A percentile compares a stretch with the other conserved stretches of the same genome.
Conservation (phyloP, 2,113 vertebrate genomes). For the Rhea pennata region DNA sequence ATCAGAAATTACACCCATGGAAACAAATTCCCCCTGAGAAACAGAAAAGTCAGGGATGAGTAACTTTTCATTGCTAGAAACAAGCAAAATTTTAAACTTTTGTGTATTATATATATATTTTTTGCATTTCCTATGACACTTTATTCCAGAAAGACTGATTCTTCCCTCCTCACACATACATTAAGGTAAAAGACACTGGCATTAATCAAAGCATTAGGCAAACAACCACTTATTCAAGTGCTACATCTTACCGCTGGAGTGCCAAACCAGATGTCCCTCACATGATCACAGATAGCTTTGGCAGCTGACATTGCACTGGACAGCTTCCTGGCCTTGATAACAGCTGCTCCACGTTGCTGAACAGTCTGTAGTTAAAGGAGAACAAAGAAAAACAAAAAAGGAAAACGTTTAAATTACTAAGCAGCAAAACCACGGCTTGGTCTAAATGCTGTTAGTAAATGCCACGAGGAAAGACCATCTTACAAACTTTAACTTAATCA, state of each 20-base stretch:
- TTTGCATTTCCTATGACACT: not conserved
- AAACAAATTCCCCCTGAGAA: constrained; percentile 91
- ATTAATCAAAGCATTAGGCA: not conserved
- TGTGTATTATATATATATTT: not conserved
- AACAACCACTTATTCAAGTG: not conserved
- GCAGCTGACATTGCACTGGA: constrained; percentile 99
- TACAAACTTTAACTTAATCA: not conserved
- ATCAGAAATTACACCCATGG: constrained; percentile 95
- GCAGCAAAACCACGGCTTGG: not conserved
- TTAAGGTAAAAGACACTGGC: not conserved
- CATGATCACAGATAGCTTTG: constrained; percentile 96
- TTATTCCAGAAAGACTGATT: not conserved
- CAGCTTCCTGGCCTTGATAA: constrained; percentile 95
- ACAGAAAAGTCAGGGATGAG: not conserved
- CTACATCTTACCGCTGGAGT: constrained; percentile 85
- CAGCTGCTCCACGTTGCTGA: constrained; percentile 92
- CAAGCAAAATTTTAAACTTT: not conserved
- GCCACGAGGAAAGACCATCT: rapidly evolving
- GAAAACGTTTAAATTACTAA: not conserved
- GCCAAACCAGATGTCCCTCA: constrained; percentile 94
- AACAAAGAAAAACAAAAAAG: not conserved
- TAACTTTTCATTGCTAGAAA: not conserved
- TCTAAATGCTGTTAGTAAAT: not conserved
- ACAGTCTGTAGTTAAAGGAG: constrained; percentile 82
- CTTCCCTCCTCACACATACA: not conserved